phyloP scores from a whole-genome alignment of 2,797 vertebrate genomes.

The Danio kyathit region DNA sequence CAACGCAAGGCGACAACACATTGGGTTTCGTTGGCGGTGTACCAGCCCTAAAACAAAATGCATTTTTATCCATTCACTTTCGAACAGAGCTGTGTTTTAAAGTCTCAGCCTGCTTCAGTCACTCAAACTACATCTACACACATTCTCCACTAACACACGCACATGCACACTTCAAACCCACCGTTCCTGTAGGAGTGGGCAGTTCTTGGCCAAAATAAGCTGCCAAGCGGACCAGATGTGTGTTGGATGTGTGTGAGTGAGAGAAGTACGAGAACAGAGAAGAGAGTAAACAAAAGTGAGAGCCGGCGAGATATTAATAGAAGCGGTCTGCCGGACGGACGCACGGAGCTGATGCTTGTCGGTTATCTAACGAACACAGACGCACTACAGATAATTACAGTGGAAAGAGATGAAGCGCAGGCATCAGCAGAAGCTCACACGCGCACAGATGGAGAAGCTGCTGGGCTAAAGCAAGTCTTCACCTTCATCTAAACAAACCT shows the following conservation, averaged over 20 bases:
- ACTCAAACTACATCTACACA: background rate
- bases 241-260: background rate
- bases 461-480: constrained; percentile 62
- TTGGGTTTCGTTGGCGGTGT: too few relatives aligned
- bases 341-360: constrained; percentile 20
- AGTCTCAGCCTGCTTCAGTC: background rate
- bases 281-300: background rate
- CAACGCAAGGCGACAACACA: too few relatives aligned
- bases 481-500: constrained; percentile 67
- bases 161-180: background rate
- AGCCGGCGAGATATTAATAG: constrained; percentile 37
- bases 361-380: constrained; percentile 18
- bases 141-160: background rate
- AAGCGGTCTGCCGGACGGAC: background rate
- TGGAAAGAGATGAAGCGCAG: constrained; percentile 40
- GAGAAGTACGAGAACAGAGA: background rate
- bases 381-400: constrained; percentile 44
- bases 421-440: constrained; percentile 49
- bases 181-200: background rate
- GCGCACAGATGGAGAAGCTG: constrained; percentile 69
- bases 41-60: too few relatives aligned
- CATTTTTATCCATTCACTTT: too few relatives aligned
- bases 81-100: background rate
- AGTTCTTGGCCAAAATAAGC: constrained; percentile 15
- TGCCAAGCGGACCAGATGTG: constrained; percentile 10